Base-by-base conservation (phyloP, 1,140 invertebrate genomes). In the Lasioglossum albipes region DNA sequence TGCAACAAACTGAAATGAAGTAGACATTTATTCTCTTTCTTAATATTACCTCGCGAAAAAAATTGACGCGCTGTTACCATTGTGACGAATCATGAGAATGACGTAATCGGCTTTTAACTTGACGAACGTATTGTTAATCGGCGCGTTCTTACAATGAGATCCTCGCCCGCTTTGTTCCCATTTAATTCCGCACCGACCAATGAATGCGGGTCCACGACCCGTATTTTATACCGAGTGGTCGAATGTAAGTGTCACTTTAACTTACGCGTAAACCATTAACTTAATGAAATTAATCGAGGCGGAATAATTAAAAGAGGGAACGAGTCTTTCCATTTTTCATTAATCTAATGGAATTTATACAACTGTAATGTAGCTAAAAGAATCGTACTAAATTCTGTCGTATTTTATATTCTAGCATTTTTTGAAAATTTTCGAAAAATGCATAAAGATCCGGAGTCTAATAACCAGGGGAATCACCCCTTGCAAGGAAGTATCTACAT, bases 171-270 rank as follows among this genome's bases (percentile, higher is more conserved):
- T 18, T 68, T 31, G 42, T 72, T 22, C 31, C 31, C 52, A 16
- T 66, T 52, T 72, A 69, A 82, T 82, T 71, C 59, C 45, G n/a
- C 45, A 42, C 36, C 22, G 69, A 36, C 31, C 76, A 79, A 49
- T 73, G 76, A 93, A 54, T 91, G 90, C 73, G 86, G 92, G 36
- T 93, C 91, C 79, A 88, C 90, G n/a, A 88, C 91, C 20, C 90
- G 91, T 7, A 88, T 89, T 13, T 79, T 3, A n/a, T 49, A 52
- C 2, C 36, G n/a, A 18, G 7, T 49, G 61, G 54, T 61, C 20
- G 61, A 73, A 62, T 31, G 54, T 65, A 41, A 41, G 4, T 65
- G 54, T 54, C 70, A 3, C 42, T 27, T 27, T 27, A 4, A 57
- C 13, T 79, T 42, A 45, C 4, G 42, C 22, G 20, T 49, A 22